These are phyloP conservation scores for Microctenopoma stevenorrisi DNA, from an alignment of 2,797 vertebrate species.

Conservation along the genomic window DNA sequence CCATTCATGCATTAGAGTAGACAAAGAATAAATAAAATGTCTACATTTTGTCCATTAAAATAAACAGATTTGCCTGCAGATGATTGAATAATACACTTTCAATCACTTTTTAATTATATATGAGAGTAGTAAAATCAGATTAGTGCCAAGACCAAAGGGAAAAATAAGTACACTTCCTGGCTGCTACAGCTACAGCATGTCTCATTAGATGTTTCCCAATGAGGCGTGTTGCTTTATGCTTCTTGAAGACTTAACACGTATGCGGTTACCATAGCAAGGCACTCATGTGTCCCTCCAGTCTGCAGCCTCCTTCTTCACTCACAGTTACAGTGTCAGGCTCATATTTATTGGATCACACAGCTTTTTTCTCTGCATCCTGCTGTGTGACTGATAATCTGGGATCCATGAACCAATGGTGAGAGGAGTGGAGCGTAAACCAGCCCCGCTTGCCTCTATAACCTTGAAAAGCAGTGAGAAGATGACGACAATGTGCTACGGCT, in stretches of 20 bases:
- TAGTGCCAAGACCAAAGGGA: neutral
- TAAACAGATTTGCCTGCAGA: neutral
- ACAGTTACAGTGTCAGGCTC: constrained; percentile 13
- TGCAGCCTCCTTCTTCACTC: constrained; percentile 27
- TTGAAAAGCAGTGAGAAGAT: constrained; percentile 27
- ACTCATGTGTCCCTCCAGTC: constrained; percentile 11
- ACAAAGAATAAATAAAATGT: neutral
- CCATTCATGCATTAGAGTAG: no score
- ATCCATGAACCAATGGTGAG: neutral
- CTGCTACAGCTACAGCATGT: neutral
- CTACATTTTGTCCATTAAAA: neutral
- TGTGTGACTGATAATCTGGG: constrained; percentile 2
- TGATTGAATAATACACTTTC: neutral
- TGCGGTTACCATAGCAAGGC: neutral
- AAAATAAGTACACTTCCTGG: neutral
- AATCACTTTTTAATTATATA: neutral
- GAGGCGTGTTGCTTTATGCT: neutral
- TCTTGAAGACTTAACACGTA: neutral
- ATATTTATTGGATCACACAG: constrained; percentile 39
- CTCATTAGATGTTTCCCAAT: neutral
- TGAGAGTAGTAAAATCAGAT: neutral
- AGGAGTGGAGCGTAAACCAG: constrained; percentile 6
- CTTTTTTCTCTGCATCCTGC: constrained; percentile 7
- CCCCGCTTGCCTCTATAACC: constrained; percentile 19
- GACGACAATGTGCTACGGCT: constrained; percentile 21